Evolutionary conservation across 2,888 invertebrate species (phyloP).

Genomic region (Andrena hattorfiana): DNA sequence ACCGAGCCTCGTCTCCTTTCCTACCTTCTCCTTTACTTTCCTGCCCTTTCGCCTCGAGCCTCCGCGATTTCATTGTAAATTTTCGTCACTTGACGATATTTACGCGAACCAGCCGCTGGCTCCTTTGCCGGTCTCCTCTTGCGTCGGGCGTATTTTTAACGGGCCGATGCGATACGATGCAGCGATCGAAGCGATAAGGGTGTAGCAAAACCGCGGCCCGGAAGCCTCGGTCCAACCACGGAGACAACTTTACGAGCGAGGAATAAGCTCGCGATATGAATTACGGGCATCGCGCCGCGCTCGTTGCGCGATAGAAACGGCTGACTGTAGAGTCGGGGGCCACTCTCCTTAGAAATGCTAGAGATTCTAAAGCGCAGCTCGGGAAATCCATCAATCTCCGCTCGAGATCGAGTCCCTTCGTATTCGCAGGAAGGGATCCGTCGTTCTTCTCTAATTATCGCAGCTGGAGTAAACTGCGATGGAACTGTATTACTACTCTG

Average conservation of each 20-base stretch:
- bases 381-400: too few relatives aligned
- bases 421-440: too few relatives aligned
- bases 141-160: slow-evolving; percentile 6
- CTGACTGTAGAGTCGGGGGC: not conserved
- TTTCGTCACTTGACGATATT: not conserved
- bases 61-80: slow-evolving; percentile 5
- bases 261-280: slow-evolving; percentile 36
- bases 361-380: not conserved
- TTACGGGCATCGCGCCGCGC: slow-evolving; percentile 13
- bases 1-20: not conserved
- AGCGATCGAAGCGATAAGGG: slow-evolving; percentile 23
- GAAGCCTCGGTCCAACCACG: slow-evolving; percentile 42
- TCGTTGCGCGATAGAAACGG: slow-evolving; percentile 13
- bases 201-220: slow-evolving; percentile 15
- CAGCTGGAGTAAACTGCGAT: not conserved
- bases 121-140: not conserved
- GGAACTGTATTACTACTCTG: not conserved
- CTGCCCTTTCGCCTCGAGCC: not conserved
- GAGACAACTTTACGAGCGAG: slow-evolving; percentile 53
- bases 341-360: not conserved
- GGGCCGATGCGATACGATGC: not conserved
- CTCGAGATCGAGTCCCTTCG: not conserved
- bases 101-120: not conserved
- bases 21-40: too few relatives aligned
- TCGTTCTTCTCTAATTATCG: too few relatives aligned